Conservation (phyloP, 2,113 vertebrate genomes). For the Oncorhynchus tshawytscha region DNA sequence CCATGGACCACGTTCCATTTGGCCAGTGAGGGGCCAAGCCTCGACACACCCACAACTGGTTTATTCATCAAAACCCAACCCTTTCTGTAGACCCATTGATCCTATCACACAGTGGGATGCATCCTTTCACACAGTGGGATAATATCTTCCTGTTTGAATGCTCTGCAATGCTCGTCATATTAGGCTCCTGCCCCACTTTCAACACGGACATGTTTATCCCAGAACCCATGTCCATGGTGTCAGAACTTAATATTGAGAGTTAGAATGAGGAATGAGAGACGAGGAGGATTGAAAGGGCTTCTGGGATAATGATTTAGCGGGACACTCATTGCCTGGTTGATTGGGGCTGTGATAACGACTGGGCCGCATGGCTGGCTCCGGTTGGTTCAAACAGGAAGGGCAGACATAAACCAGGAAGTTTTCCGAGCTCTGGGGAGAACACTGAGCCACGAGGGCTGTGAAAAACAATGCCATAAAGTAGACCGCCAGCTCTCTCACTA, state of each 20-base stretch:
- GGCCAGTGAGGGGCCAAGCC: too few relatives aligned
- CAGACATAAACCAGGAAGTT: slow-evolving; percentile 67
- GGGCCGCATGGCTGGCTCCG: slow-evolving; percentile 16
- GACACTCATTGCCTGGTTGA: background rate
- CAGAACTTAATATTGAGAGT: background rate
- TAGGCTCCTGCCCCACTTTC: slow-evolving; percentile 26
- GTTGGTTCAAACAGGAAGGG: slow-evolving; percentile 53
- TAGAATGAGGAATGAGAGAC: slow-evolving; percentile 2
- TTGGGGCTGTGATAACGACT: slow-evolving; percentile 14
- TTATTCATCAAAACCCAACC: too few relatives aligned
- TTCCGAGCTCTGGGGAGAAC: slow-evolving; percentile 39
- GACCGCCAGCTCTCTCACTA: background rate
- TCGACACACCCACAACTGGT: too few relatives aligned
- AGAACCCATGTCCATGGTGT: background rate
- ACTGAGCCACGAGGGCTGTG: slow-evolving; percentile 1
- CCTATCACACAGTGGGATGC: too few relatives aligned
- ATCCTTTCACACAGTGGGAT: too few relatives aligned
- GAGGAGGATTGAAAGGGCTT: slow-evolving; percentile 22
- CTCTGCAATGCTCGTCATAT: slow-evolving; percentile 49
- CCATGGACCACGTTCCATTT: too few relatives aligned
- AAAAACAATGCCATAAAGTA: background rate
- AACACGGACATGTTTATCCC: slow-evolving; percentile 45
- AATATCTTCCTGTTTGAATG: too few relatives aligned
- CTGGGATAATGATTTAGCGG: slow-evolving; percentile 41
- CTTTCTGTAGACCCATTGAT: too few relatives aligned